Base-by-base conservation (phyloP, 2,113 vertebrate genomes). In the Carassius gibelio region DNA sequence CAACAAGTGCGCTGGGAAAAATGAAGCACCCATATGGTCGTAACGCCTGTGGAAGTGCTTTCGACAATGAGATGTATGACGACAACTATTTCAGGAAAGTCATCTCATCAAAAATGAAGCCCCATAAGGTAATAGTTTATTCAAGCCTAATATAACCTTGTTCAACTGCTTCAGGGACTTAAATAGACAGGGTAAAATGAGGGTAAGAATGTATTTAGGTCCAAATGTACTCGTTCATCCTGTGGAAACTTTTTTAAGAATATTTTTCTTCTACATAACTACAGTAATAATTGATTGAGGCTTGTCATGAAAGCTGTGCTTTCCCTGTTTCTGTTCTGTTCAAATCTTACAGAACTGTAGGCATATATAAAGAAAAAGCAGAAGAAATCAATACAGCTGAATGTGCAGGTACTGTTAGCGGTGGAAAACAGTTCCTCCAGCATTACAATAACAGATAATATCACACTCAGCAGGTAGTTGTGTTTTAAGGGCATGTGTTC, bases 321-420 rank as follows among this genome's bases (percentile, higher is more conserved):
- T 86, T 85, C 83, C 15, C 61, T 82, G 62, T 69, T 84, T 83
- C 79, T 50, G 59, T 59, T 74, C 68, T 68, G 78, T 82, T 79
- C 15, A 78, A 75, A 80, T 62, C 86, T 87, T 6, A 21, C 85
- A 89, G 86, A 89, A 74, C 82, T 88, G 85, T 50, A 85, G 45
- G 52, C 81, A 71, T 86, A 69, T n/a, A 87, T 42, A 90, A 81
- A 23, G 62, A 59, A 78, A 84, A 81, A 81, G 15, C 34, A 80
- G 59, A 89, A 15, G 84, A 79, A 90, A 90, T 90, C 90, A 75
- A 92, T 91, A 88, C 36, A 42, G 66, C 87, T 78, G 88, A 88
- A 91, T 88, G 81, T 88, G 88, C 84, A 87, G 76, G 87, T 57
- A 76, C n/a, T 55, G 69, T 66, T 75, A 68, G 76, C 75, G 84